phyloP scores from a whole-genome alignment of 1,140 invertebrate genomes.

The Reticulitermes speratus region DNA sequence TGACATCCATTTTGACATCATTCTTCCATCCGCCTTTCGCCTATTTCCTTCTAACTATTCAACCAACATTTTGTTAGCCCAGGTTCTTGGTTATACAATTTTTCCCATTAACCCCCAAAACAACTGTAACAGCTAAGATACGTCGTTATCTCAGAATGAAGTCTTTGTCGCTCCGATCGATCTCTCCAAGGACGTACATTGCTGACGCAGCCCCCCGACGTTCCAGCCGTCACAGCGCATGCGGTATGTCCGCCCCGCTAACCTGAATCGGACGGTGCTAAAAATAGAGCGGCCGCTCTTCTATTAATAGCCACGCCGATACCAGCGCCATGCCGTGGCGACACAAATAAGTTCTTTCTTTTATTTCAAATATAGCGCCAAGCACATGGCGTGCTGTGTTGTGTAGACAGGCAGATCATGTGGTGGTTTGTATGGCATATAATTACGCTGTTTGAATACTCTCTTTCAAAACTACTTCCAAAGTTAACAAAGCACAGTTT shows the following conservation, averaged over 20 bases:
- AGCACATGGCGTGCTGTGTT: not conserved
- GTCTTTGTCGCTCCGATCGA: not conserved
- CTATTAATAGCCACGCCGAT: slow-evolving; percentile 4
- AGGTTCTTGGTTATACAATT: too few relatives aligned
- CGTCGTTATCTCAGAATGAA: not conserved
- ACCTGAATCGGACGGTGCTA: slow-evolving; percentile 4
- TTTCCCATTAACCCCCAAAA: too few relatives aligned
- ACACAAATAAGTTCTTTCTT: not conserved
- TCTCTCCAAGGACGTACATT: not conserved
- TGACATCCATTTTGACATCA: too few relatives aligned
- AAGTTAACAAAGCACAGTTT: too few relatives aligned
- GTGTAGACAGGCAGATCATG: too few relatives aligned
- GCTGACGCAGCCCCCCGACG: not conserved
- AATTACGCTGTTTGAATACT: too few relatives aligned
- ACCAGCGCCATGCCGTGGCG: not conserved
- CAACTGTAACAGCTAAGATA: not conserved
- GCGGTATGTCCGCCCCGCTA: not conserved
- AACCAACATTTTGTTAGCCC: too few relatives aligned
- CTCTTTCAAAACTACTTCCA: too few relatives aligned
- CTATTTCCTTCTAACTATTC: too few relatives aligned
- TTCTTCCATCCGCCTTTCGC: too few relatives aligned
- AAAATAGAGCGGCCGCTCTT: slow-evolving; percentile 2
- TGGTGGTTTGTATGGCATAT: too few relatives aligned
- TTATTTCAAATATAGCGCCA: slow-evolving; percentile 3
- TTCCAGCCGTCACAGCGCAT: not conserved